Base-by-base conservation (phyloP, 92 coral and sea anemone genomes). In the Parazoanthus swiftii region DNA sequence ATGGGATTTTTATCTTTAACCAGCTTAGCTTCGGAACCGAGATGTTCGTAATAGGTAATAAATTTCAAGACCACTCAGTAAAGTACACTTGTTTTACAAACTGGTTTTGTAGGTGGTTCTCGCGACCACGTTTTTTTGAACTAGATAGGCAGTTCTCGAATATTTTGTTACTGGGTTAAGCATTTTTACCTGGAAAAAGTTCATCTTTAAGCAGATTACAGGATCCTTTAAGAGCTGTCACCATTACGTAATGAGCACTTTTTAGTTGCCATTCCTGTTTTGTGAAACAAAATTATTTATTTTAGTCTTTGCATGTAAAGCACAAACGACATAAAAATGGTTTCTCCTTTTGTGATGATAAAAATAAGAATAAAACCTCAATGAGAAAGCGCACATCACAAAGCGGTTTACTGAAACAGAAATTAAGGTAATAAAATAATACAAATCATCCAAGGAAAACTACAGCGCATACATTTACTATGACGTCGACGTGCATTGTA, bases 191-290 rank as follows among this genome's bases (percentile, higher is more conserved):
- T 56, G 91, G 81, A 80, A 86, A 86, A 79, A 95, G 90, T 58
- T 87, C 89, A n/a, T 90, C 80, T 77, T 85, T 77, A 42, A 95
- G 46, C 5, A 23, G 86, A 42, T 80, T 63, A 74, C 94, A 95
- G 42, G 79, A 54, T 46, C 95, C 95, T 88, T 95, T 93, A 66
- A 95, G 88, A n/a, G 94, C 95, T 1, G 88, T 70, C n/a, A 95
- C 76, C 3, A 95, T 83, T 37, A 95, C 88, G 76, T 95, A 95
- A 68, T 95, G 98, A 23, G 94, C 85, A 86, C 95, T 91, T 81
- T 91, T 87, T 39, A 95, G 85, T 46, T 95, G 96, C 98, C 95
- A 93, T 80, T 93, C 98, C 98, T 95, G 59, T 18, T 56, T 75
- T 26, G 80, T 36, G 46, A 42, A 33, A 56, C 83, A 89, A 58